Conservation (phyloP, 2,888 invertebrate species). For the Caenorhabditis panamensis region DNA sequence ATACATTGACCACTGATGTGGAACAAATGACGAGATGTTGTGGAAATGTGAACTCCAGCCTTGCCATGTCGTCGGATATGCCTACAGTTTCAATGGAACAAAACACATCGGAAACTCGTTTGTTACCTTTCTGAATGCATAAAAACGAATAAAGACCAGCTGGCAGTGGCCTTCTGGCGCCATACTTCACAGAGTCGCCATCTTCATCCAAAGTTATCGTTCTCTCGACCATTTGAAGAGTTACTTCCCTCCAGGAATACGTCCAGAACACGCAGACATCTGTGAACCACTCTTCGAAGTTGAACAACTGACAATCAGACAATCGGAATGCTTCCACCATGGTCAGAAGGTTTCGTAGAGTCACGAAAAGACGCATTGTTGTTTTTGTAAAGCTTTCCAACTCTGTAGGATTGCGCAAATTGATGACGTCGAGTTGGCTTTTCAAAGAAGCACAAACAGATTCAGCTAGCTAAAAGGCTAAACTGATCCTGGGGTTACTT, state of each 20-base stretch:
- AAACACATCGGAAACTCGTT: not conserved
- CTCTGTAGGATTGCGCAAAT: constrained; percentile 39
- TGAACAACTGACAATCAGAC: constrained; percentile 27
- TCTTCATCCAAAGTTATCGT: constrained; percentile 65
- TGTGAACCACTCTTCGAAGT: constrained; percentile 65
- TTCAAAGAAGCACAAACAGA: constrained; percentile 28
- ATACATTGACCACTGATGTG: constrained; percentile 62
- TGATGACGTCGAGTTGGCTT: constrained; percentile 27
- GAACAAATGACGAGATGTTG: constrained; percentile 60
- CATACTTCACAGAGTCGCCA: constrained; percentile 59
- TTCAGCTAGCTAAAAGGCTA: constrained; percentile 23
- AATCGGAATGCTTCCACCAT: constrained; percentile 28
- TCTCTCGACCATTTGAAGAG: constrained; percentile 61
- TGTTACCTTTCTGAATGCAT: constrained; percentile 70
- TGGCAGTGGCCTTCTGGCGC: constrained; percentile 62
- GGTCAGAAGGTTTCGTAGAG: constrained; percentile 27
- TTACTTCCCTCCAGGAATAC: constrained; percentile 66
- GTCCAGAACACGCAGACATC: constrained; percentile 65
- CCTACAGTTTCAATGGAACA: constrained; percentile 3
- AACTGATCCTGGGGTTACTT: no score
- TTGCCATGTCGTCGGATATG: constrained; percentile 57
- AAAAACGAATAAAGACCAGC: constrained; percentile 67
- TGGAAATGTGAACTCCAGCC: constrained; percentile 50
- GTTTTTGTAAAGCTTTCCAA: constrained; percentile 63
- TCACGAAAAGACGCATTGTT: constrained; percentile 63